A percentile compares a stretch with the other conserved stretches of the same genome.
Evolutionary conservation across 2,113 vertebrate species (phyloP).

Genomic region (Tor tambroides): DNA sequence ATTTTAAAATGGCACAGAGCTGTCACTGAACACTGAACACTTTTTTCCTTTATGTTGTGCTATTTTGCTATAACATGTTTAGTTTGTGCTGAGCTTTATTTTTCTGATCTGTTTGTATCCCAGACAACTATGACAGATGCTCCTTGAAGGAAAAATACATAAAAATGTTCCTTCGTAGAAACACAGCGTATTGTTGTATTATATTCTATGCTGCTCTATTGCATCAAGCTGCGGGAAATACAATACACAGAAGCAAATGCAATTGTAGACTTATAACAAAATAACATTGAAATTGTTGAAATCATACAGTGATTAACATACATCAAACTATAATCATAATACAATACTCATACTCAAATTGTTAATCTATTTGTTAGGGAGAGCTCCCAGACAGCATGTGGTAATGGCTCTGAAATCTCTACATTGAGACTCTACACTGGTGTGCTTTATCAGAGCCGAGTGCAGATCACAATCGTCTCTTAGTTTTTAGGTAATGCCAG

Average conservation of each 20-base stretch:
- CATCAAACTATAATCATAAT: constrained; percentile 12
- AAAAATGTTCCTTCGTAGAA: constrained; percentile 10
- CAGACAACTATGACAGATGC: constrained; percentile 28
- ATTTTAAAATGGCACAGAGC: background rate
- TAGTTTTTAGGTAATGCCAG: background rate
- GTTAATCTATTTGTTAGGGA: background rate
- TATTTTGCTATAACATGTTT: background rate
- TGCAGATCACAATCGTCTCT: background rate
- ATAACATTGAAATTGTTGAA: background rate
- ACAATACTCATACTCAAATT: background rate
- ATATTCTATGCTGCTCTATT: constrained; percentile 23
- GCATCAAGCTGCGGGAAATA: constrained; percentile 26
- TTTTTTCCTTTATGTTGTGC: background rate
- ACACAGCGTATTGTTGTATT: background rate
- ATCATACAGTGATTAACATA: constrained; percentile 15
- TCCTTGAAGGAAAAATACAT: constrained; percentile 9
- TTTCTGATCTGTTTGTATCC: constrained; percentile 7
- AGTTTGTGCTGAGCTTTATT: background rate
- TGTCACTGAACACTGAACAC: background rate
- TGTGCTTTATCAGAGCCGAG: background rate
- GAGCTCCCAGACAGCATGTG: constrained; percentile 7
- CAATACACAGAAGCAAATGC: constrained; percentile 13
- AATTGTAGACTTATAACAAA: constrained; percentile 4
- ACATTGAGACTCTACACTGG: background rate
- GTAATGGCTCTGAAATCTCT: background rate